phyloP scores from a whole-genome alignment of 2,797 vertebrate genomes.

The Linurgus olivaceus region DNA sequence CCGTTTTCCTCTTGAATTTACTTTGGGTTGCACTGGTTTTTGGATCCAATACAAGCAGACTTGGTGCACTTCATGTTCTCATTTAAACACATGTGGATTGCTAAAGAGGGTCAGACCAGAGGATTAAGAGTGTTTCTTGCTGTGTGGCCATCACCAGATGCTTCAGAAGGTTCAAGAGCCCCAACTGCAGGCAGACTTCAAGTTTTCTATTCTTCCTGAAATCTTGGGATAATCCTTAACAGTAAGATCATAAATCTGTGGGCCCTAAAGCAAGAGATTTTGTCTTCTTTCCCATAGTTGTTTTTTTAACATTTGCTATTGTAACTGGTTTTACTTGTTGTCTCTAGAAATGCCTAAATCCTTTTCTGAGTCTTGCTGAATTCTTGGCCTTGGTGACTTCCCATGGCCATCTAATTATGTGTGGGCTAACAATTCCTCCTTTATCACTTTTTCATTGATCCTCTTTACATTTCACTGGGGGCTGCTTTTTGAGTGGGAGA shows the following conservation, averaged over 20 bases:
- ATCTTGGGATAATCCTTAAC: conserved; percentile 43
- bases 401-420: not conserved
- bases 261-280: conserved; percentile 36
- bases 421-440: not conserved
- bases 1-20: not conserved
- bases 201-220: conserved; percentile 49
- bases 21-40: not conserved
- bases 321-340: not conserved
- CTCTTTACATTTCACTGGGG: not conserved
- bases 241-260: conserved; percentile 46
- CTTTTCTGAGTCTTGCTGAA: not conserved
- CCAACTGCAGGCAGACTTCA: conserved; percentile 14
- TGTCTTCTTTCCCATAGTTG: conserved; percentile 24
- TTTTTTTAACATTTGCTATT: conserved; percentile 35
- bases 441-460: not conserved
- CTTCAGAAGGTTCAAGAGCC: conserved; percentile 39
- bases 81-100: not conserved
- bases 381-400: not conserved
- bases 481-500: not conserved
- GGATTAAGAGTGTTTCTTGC: conserved; percentile 16
- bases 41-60: not conserved
- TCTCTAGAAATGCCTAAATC: not conserved
- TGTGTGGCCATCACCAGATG: conserved; percentile 50
- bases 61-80: not conserved
- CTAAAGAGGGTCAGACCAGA: conserved; percentile 5